Percentiles rank a stretch among this genome's conserved stretches.
Evolutionary conservation across 2,888 invertebrate species (phyloP).

Genomic region (Microctonus brassicae): DNA sequence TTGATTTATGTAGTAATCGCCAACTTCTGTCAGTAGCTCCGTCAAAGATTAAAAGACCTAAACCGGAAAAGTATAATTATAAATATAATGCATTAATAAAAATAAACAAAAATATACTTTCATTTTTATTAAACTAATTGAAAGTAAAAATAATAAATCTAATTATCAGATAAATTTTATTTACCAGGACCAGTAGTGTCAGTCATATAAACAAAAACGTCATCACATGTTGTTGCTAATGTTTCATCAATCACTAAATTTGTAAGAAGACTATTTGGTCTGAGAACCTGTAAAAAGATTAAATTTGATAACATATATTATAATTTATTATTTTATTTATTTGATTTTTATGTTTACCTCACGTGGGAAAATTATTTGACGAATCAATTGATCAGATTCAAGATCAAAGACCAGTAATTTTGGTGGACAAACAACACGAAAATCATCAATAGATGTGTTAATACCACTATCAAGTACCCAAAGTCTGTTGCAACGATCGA

Average conservation of each 20-base stretch:
- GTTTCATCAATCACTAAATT: constrained; percentile 85
- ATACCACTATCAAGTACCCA: constrained; percentile 88
- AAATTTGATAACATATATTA: constrained; percentile 11
- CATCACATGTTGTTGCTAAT: constrained; percentile 78
- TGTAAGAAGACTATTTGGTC: constrained; percentile 83
- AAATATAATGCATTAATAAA: background rate
- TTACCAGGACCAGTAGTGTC: constrained; percentile 86
- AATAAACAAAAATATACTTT: no score
- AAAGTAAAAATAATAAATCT: background rate
- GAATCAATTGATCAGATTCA: constrained; percentile 78
- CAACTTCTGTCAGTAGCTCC: constrained; percentile 82
- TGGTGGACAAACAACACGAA: constrained; percentile 79
- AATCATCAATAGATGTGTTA: constrained; percentile 79
- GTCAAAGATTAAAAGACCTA: constrained; percentile 76
- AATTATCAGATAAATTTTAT: constrained; percentile 5
- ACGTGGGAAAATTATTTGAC: constrained; percentile 81
- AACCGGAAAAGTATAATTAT: no score
- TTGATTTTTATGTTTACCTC: constrained; percentile 67
- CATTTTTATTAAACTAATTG: no score
- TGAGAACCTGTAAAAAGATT: constrained; percentile 71
- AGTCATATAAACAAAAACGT: constrained; percentile 83
- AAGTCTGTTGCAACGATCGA: constrained; percentile 85
- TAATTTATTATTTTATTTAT: background rate
- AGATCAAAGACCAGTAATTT: constrained; percentile 86
- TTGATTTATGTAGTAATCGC: constrained; percentile 84